These are phyloP conservation scores for Menidia beryllina DNA, from an alignment of 2,113 vertebrate species.

Conservation along the genomic window DNA sequence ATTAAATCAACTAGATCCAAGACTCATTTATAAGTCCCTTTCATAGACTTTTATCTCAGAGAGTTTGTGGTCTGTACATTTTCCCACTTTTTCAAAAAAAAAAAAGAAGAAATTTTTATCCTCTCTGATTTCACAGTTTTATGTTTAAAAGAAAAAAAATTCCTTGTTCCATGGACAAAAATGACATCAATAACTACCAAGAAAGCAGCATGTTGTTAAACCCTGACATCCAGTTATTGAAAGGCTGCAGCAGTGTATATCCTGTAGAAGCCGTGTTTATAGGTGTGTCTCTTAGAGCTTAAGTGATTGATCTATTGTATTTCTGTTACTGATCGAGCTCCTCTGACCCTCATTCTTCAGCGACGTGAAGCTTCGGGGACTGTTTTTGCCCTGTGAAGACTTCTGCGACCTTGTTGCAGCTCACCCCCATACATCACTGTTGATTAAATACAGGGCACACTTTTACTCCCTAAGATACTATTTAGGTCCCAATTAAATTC, in stretches of 20 bases:
- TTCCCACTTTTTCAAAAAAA: too few relatives aligned
- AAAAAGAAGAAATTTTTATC: too few relatives aligned
- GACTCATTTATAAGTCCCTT: neutral
- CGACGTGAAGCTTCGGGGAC: constrained; percentile 38
- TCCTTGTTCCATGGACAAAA: neutral
- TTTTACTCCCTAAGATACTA: constrained; percentile 70
- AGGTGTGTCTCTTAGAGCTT: constrained; percentile 17
- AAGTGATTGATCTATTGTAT: constrained; percentile 41
- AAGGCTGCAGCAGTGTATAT: neutral
- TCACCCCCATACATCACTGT: constrained; percentile 48
- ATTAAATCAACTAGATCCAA: neutral
- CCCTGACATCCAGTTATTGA: neutral
- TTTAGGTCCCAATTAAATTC: constrained; percentile 77
- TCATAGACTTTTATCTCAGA: neutral
- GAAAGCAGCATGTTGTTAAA: neutral
- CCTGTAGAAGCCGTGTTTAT: neutral
- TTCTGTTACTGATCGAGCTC: constrained; percentile 37
- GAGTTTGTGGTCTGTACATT: too few relatives aligned
- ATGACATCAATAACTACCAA: neutral
- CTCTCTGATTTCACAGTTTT: too few relatives aligned
- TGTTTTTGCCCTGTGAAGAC: constrained; percentile 58
- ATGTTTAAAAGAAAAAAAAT: too few relatives aligned
- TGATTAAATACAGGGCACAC: constrained; percentile 72
- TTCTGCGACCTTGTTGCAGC: constrained; percentile 73
- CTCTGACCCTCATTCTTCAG: constrained; percentile 26